Conservation (phyloP, 2,888 invertebrate genomes). For the Meganola albula region DNA sequence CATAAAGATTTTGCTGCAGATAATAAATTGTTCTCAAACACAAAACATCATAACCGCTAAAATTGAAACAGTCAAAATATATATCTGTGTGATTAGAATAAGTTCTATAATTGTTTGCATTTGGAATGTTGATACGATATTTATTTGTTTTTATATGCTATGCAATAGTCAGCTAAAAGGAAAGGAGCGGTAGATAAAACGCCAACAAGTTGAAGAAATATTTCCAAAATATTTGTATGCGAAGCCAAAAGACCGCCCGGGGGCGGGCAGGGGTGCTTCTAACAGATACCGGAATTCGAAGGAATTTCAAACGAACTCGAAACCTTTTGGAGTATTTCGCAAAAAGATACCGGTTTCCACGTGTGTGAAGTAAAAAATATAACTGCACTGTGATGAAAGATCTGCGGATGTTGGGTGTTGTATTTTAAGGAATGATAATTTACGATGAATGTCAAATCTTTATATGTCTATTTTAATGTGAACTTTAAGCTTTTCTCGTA, state of each 20-base stretch:
- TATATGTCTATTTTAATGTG: too few species aligned
- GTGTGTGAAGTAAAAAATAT: too few species aligned
- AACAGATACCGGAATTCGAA: constrained; percentile 34
- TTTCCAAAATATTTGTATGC: constrained; percentile 76
- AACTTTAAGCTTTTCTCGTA: too few species aligned
- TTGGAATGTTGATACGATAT: too few species aligned
- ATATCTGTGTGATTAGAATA: too few species aligned
- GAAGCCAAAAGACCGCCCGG: constrained; percentile 50
- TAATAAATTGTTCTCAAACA: constrained; percentile 42
- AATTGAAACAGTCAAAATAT: too few species aligned
- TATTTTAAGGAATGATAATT: too few species aligned
- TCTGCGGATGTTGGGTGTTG: too few species aligned
- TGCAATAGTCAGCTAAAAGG: constrained; percentile 68
- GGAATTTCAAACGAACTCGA: constrained; percentile 35
- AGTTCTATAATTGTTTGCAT: too few species aligned
- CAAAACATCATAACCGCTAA: constrained; percentile 21
- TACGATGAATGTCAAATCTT: too few species aligned
- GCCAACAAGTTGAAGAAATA: constrained; percentile 75
- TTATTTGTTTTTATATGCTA: too few species aligned
- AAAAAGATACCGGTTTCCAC: constrained; percentile 7
- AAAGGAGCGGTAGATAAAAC: constrained; percentile 75
- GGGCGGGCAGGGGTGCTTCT: constrained; percentile 37
- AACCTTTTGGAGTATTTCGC: constrained; percentile 22
- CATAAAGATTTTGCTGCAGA: constrained; percentile 70
- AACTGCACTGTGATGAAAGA: too few species aligned